Evolutionary conservation across 2,888 invertebrate genomes (phyloP).

Genomic region (Drosophila meridionalis): DNA sequence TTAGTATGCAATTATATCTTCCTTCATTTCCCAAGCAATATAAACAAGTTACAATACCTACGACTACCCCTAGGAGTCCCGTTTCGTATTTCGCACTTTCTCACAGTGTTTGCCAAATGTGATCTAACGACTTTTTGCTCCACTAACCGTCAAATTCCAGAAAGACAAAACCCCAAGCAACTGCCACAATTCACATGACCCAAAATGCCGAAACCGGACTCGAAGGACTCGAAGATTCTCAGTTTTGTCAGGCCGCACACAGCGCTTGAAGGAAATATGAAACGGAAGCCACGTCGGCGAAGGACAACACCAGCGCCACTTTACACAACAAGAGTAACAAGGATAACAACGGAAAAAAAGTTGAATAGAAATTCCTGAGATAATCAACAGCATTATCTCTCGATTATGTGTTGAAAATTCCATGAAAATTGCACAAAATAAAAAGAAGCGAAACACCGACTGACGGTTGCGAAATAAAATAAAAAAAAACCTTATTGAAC

Average conservation of each 20-base stretch:
- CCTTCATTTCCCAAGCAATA: background rate
- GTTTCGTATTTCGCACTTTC: conserved; percentile 9
- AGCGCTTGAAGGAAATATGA: conserved; percentile 61
- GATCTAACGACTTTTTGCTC: conserved; percentile 31
- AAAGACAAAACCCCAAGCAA: conserved; percentile 37
- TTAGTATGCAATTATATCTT: background rate
- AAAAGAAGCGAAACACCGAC: conserved; percentile 51
- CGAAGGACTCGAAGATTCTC: conserved; percentile 41
- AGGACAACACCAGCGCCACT: conserved; percentile 70
- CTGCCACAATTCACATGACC: conserved; percentile 22
- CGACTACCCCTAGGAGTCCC: background rate
- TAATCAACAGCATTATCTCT: conserved; percentile 73
- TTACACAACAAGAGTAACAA: conserved; percentile 43
- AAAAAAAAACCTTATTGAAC: conserved; percentile 60
- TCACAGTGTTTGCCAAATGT: conserved; percentile 13
- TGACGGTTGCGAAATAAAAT: conserved; percentile 41
- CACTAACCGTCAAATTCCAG: conserved; percentile 29
- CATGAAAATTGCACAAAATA: conserved; percentile 68
- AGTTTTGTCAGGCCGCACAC: conserved; percentile 64
- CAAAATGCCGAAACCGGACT: conserved; percentile 40
- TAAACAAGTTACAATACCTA: background rate
- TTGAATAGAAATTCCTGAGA: conserved; percentile 70
- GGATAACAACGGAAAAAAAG: conserved; percentile 3
- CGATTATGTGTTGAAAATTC: conserved; percentile 75
- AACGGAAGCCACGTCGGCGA: conserved; percentile 59